These are phyloP conservation scores for Bucco capensis DNA, from an alignment of 2,113 vertebrate species.

Conservation along the genomic window DNA sequence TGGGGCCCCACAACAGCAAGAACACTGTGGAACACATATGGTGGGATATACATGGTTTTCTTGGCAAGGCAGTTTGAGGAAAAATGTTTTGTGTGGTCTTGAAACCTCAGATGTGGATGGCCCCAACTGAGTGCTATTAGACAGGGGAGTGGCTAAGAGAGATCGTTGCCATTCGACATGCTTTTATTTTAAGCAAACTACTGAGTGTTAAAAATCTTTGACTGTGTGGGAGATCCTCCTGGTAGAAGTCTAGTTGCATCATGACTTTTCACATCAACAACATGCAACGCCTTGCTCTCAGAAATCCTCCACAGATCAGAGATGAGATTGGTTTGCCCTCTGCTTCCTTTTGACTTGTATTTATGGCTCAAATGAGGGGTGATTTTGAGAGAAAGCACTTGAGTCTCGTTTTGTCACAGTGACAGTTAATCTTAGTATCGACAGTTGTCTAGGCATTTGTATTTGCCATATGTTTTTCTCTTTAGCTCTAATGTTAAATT, in stretches of 20 bases:
- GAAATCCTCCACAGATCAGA: background rate
- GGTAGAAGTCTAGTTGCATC: background rate
- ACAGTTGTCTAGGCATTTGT: background rate
- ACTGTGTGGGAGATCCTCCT: background rate
- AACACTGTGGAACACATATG: background rate
- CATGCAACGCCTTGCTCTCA: background rate
- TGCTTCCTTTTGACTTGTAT: background rate
- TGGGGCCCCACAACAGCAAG: background rate
- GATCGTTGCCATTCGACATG: background rate
- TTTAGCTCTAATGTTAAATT: background rate
- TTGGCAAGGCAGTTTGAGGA: background rate
- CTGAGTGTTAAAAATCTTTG: background rate
- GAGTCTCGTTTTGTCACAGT: background rate
- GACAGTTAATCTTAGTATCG: background rate
- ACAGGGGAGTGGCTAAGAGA: background rate
- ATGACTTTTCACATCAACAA: background rate
- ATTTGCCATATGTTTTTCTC: constrained; percentile 1
- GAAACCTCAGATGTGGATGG: background rate
- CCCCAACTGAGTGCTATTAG: background rate
- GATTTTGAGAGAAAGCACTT: background rate
- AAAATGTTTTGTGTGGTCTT: background rate
- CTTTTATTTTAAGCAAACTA: background rate
- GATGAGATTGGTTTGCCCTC: background rate
- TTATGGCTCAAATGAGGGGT: background rate
- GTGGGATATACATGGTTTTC: background rate